Evolutionary conservation across 2,797 vertebrate species (phyloP), one percentile per base, ranked within the genome.

Genomic region (Myotis vivesi): DNA sequence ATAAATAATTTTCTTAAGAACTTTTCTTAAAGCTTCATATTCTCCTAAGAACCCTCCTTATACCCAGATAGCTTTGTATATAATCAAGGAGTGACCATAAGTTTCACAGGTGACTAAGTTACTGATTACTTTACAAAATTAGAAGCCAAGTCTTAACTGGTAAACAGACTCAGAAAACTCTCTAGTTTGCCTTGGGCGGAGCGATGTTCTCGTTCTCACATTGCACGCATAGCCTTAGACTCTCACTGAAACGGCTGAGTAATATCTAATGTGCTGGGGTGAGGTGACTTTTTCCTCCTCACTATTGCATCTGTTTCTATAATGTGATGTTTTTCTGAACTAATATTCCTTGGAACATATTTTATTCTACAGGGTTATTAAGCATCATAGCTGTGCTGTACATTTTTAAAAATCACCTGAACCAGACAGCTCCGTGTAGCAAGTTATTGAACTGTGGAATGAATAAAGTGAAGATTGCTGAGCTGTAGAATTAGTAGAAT

Each of bases 51-150:
- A 49, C 66, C 20, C 36, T 97, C 83, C 90, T 96, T 96, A 88
- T 92, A 87, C 80, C 46, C 76, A 72, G 44, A 2, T 66, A 82
- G 82, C 33, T 20, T 97, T 97, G 89, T 66, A 64, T 53, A 87
- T 83, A 83, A 72, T 88, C 76, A 72, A 53, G 73, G 69, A 30
- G 64, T 90, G 59, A 84, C 96, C 80, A 22, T 69, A 92, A 79
- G 75, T 95, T 96, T 97, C 96, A 96, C 73, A 97, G 84, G 28
- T 97, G 94, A 95, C 97, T 97, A 90, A 97, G 46, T 91, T 88
- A 85, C 93, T 91, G 95, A 96, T 96, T 89, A 72, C 41, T 25
- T 91, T 94, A 92, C 83, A 95, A 92, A 97, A 91, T 95, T 89
- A 94, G 90, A 79, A 94, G 89, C 87, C 64, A 93, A 81, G 59